Evolutionary conservation across 2,113 vertebrate genomes (phyloP), one percentile per base, ranked within the genome.

Genomic region (Gasterosteus nipponicus): DNA sequence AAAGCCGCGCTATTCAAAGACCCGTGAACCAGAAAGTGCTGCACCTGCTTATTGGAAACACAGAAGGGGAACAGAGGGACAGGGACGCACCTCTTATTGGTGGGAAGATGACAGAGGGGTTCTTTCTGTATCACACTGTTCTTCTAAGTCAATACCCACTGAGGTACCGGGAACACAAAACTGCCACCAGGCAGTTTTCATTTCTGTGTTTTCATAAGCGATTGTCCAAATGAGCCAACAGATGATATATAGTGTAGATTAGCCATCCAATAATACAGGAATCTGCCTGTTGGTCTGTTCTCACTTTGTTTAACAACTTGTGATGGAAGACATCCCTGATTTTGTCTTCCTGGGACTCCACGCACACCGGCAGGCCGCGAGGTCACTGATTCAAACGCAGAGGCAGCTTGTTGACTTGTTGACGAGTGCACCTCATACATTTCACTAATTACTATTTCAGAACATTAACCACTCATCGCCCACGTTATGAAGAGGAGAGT

Each of bases 301-400:
- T 74, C 44, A 41, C 39, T 76, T 14, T 46, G 46, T 81, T 42
- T 14, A 62, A 68, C 72, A 74, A 59, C 53, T 77, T 0, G 15
- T 65, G 46, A 62, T 51, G 65, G 83, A 82, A 81, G 77, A 87
- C 68, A 64, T 87, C 85, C 83, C 86, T 90, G 89, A 88, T 57
- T 53, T 42, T 33, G 39, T 47, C 31, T 53, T 75, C 60, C 67
- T 69, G 60, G 16, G 67, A 69, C 35, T 77, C 70, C 73, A 68
- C 69, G 47, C 62, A 72, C 62, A 44, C 19, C 14, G 12, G 69
- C 74, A 75, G 61, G 79, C 73, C 31, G 8, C 3, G 2, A 33
- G 33, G 22, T 80, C 74, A 82, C 72, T 53, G 73, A 73, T 31
- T 78, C 15, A 53, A 26, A 72, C 10, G 68, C 22, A 65, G 47